Evolutionary conservation across 2,797 vertebrate species (phyloP), one percentile per base, ranked within the genome.

Genomic region (Manis javanica): DNA sequence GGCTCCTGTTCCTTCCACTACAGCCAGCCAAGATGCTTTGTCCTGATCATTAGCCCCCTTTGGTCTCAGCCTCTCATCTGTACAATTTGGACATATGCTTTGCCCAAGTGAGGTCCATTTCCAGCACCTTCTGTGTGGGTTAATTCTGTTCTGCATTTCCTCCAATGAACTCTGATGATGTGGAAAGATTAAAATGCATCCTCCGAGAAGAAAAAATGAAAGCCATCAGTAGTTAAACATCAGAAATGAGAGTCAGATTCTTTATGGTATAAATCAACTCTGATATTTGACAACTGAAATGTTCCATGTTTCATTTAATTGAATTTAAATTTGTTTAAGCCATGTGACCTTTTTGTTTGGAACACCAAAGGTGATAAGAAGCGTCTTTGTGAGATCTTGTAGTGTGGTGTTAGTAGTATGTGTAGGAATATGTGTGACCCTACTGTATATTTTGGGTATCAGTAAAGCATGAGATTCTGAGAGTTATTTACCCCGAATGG

Each of bases 61-160:
- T n/a, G 37, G n/a, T 63, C 51, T 92, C 74, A 53, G 23, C 51
- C 26, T 82, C 74, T 81, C 24, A 74, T n/a, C 37, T 84, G 51
- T 37, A 93, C 77, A 74, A 81, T 55, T 79, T 85, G 59, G 55
- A 68, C 8, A 10, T 87, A 72, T 26, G 5, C 66, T 77, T 11
- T 77, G 97, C 98, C 98, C 98, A 98, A 98, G 98, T 99, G 99
- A 98, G 98, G 99, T 98, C 98, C 97, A 98, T 98, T 99, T 98
- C 98, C 98, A 98, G 98, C 98, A 71, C 98, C 99, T 99, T 99
- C 96, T 97, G 98, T 98, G 96, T 97, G 98, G 98, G 96, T 96
- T 97, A 97, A 93, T 97, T 94, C 31, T 96, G 85, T 81, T 95
- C 72, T 69, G 74, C 78, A 88, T 88, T 46, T 97, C 92, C 77